Base-by-base conservation (phyloP, 1,140 invertebrate species). In the Chymomyza costata region DNA sequence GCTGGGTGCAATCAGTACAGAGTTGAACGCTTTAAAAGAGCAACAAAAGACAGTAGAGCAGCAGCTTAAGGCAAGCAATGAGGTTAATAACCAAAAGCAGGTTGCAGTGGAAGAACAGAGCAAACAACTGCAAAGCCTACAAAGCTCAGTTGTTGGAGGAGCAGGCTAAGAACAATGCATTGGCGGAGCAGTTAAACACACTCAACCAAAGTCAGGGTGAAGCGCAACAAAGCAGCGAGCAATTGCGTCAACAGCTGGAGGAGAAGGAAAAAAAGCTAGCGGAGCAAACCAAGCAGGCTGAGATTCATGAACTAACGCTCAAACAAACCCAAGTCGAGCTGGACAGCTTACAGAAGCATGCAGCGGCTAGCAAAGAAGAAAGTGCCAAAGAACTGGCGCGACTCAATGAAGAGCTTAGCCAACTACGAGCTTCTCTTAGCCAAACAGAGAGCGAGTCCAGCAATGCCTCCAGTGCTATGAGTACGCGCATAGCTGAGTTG, bases 31-130 rank as follows among this genome's bases (percentile, higher is more conserved):
- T 3, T 18, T 50, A 1, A 11, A 50, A 6, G 32, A 57, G 18
- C 21, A 96, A 2, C 73, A 86, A 25, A 86, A 88, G 19, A 90
- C 92, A 64, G 70, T 96, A 40, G 94, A 96, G 63, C 93, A 95
- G 62, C 93, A 95, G 66, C 90, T 89, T 70, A 90, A 92, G 65
- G 95, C 21, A 25, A 25, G 21, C 8, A 8, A 5, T 25, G 3
- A 3, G 21, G 3, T 25, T 25, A 25, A 25, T 25, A 8, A 25
- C 3, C 21, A 25, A 25, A 94, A 83, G 89, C 92, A 19, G 95
- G 97, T 87, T 95, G 18, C 38, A 40, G n/a, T 13, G n/a, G 43
- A 18, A 11, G 32, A 19, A 7, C 19, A 43, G 34, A 25, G 30
- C 7, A n/a, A 21, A 18, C 17, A 35, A 3, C n/a, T 60, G 6